phyloP scores from a whole-genome alignment of 2,888 invertebrate species.

The Osmoderma eremita region DNA sequence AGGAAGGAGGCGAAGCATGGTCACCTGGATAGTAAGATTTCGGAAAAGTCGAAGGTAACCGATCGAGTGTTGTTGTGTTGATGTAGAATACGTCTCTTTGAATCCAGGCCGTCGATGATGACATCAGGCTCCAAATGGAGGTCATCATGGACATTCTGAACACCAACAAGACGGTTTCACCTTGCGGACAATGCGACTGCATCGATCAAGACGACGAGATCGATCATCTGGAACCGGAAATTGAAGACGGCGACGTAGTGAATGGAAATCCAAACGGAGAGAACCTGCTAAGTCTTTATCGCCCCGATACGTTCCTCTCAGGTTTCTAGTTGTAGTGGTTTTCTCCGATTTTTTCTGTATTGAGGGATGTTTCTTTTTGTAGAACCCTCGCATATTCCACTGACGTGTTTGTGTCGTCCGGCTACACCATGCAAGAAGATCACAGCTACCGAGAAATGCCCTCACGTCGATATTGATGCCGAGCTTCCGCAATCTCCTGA shows the following conservation, averaged over 20 bases:
- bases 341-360: not conserved
- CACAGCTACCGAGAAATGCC: constrained; percentile 1
- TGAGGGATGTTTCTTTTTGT: not conserved
- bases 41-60: constrained; percentile 45
- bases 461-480: not conserved
- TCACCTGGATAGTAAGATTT: constrained; percentile 41
- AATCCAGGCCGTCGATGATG: constrained; percentile 18
- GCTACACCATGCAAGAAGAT: constrained; percentile 38
- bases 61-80: not conserved
- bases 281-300: constrained; percentile 25
- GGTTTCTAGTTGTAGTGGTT: not conserved
- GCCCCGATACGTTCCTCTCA: constrained; percentile 1
- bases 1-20: constrained; percentile 61
- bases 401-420: constrained; percentile 36
- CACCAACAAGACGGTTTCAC: constrained; percentile 26
- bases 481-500: not conserved
- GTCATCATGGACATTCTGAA: constrained; percentile 48
- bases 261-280: constrained; percentile 37
- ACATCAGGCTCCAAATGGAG: constrained; percentile 46
- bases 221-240: constrained; percentile 50
- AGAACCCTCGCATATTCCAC: not conserved
- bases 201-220: constrained; percentile 48
- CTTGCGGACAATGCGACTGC: constrained; percentile 42
- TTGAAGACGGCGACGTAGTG: constrained; percentile 44
- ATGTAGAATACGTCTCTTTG: not conserved